Evolutionary conservation across 2,797 vertebrate species (phyloP).

Genomic region (Sparidentex hasta): DNA sequence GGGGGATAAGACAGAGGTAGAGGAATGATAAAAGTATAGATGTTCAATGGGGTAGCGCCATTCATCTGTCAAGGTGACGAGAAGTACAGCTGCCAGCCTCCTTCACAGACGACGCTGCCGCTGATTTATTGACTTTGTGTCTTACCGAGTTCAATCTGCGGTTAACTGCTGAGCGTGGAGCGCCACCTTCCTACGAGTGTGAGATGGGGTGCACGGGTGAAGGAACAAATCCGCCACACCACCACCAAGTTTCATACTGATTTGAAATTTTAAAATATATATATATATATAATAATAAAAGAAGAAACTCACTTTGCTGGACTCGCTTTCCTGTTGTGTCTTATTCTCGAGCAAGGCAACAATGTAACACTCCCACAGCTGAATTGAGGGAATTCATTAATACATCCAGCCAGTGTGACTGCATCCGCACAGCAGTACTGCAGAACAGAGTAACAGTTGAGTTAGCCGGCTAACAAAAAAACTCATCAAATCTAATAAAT

Average conservation of each 20-base stretch:
- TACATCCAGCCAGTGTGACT: not conserved
- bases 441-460: too few relatives aligned
- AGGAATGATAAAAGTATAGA: slow-evolving; percentile 57
- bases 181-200: slow-evolving; percentile 6
- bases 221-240: slow-evolving; percentile 2
- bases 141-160: slow-evolving; percentile 65
- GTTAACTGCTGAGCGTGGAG: slow-evolving; percentile 49
- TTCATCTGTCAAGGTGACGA: slow-evolving; percentile 78
- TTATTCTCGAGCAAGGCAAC: not conserved
- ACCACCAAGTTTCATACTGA: slow-evolving; percentile 3
- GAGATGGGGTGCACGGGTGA: slow-evolving; percentile 20
- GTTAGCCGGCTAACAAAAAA: not conserved
- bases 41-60: slow-evolving; percentile 64
- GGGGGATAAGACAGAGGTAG: slow-evolving; percentile 41
- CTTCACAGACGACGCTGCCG: slow-evolving; percentile 33
- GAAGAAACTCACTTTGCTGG: not conserved
- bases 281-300: not conserved
- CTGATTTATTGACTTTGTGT: slow-evolving; percentile 59
- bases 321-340: not conserved
- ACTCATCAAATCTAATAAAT: not conserved
- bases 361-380: not conserved
- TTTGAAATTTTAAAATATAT: not conserved
- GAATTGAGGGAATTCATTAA: slow-evolving; percentile 3
- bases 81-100: slow-evolving; percentile 63
- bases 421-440: not conserved